Base-by-base conservation (phyloP, 2,113 vertebrate genomes). In the Emydocephalus ijimae region DNA sequence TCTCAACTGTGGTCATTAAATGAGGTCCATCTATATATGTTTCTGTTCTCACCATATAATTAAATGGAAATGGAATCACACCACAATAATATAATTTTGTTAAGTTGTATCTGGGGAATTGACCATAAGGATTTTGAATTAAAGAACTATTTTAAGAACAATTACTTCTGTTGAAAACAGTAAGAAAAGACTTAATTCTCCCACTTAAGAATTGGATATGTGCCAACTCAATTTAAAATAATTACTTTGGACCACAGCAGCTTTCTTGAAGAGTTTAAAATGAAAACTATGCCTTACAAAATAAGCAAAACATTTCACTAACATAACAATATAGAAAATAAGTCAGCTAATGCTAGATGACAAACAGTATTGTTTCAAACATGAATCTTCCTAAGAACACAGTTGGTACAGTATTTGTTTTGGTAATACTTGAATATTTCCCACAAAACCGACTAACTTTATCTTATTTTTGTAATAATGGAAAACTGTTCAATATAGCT, bases 221-320 rank as follows among this genome's bases (percentile, higher is more conserved):
- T 56, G 52, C 74, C 90, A 93, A 88, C 18, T n/a, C 59, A 92
- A 92, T 93, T 90, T 54, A 93, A 92, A 94, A 93, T 87, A 54
- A 92, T 86, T 92, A 91, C 86, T 90, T 91, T 91, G 59, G 59
- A 50, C n/a, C 69, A 89, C 52, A 89, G 59, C 4, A 74, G 74
- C 59, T 87, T 81, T 74, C 43, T 89, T 92, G 91, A 64, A 81
- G 43, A 91, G 50, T 88, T 43, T 45, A 50, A 61, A 93, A 91
- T 91, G 15, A 86, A 89, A 64, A 74, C 57, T 48, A 86, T 11
- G 9, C 18, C 90, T 92, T 74, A 88, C 61, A 21, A 81, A 10
- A n/a, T 50, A 39, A 61, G n/a, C 9, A 91, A 89, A 87, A 3
- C 1, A 21, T 56, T 89, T 89, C 26, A 86, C 15, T 26, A 34